Evolutionary conservation across 2,797 vertebrate species (phyloP).

Genomic region (Etheostoma perlongum): DNA sequence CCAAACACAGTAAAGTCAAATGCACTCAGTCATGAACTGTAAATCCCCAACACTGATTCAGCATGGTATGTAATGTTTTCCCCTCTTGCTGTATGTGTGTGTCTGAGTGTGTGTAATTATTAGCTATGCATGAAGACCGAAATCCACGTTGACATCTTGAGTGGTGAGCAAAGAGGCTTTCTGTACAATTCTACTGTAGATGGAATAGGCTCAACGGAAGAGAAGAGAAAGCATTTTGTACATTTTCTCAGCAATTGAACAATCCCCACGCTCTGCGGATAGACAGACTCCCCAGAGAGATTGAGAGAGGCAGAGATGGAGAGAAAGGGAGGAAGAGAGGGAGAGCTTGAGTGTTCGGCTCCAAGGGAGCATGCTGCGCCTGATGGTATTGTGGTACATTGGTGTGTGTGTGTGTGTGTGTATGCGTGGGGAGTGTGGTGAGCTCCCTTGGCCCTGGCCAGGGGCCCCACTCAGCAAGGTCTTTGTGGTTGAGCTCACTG

Average conservation of each 20-base stretch:
- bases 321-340: slow-evolving; percentile 69
- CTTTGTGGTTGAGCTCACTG: slow-evolving; percentile 77
- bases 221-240: slow-evolving; percentile 93
- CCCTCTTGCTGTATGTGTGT: slow-evolving; percentile 30
- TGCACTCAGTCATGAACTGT: slow-evolving; percentile 62
- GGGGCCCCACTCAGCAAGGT: slow-evolving; percentile 75
- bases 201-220: slow-evolving; percentile 70
- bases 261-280: slow-evolving; percentile 91
- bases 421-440: slow-evolving; percentile 63
- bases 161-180: slow-evolving; percentile 92
- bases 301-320: slow-evolving; percentile 81
- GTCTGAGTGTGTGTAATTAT: slow-evolving; percentile 85
- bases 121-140: slow-evolving; percentile 96
- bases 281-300: slow-evolving; percentile 94
- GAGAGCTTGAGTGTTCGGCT: slow-evolving; percentile 74
- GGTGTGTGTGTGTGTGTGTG: slow-evolving; percentile 37
- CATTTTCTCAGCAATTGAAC: slow-evolving; percentile 97
- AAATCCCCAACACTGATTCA: slow-evolving; percentile 64
- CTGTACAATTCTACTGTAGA: slow-evolving; percentile 86
- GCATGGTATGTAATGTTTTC: slow-evolving; percentile 47
- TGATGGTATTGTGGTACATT: slow-evolving; percentile 78
- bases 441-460: slow-evolving; percentile 66
- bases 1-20: slow-evolving; percentile 74
- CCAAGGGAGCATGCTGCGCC: slow-evolving; percentile 74
- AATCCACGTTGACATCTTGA: slow-evolving; percentile 94